Evolutionary conservation across 1,140 invertebrate genomes (phyloP).

Genomic region (Holcopasites calliopsidis): DNA sequence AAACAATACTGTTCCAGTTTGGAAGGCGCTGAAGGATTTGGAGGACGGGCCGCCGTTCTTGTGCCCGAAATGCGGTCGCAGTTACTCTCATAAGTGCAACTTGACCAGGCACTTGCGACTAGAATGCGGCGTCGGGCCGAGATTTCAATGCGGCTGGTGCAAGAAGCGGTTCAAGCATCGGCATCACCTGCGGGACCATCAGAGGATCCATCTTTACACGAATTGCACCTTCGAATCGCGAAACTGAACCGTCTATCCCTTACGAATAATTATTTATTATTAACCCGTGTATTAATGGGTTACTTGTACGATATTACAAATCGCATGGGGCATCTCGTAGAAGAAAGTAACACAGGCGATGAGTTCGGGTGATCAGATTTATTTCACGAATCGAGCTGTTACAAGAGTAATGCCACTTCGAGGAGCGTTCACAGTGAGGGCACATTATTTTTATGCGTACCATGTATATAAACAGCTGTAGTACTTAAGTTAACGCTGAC

Average conservation of each 20-base stretch:
- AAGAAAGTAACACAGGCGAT: background rate
- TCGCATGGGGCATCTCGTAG: background rate
- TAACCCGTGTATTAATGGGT: background rate
- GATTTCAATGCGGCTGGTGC: slow-evolving; percentile 79
- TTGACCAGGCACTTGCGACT: slow-evolving; percentile 77
- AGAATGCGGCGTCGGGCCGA: slow-evolving; percentile 81
- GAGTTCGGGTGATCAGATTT: background rate
- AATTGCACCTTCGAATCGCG: slow-evolving; percentile 47
- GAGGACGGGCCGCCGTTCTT: slow-evolving; percentile 63
- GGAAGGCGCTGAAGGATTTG: slow-evolving; percentile 50
- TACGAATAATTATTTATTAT: background rate
- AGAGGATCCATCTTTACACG: slow-evolving; percentile 62
- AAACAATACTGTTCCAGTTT: slow-evolving; percentile 65
- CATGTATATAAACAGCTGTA: background rate
- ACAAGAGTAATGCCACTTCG: slow-evolving; percentile 1
- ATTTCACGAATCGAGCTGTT: slow-evolving; percentile 3
- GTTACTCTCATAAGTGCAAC: slow-evolving; percentile 76
- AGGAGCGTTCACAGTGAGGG: slow-evolving; percentile 4
- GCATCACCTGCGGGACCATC: slow-evolving; percentile 75
- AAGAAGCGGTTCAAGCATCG: slow-evolving; percentile 79
- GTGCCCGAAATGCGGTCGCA: slow-evolving; percentile 76
- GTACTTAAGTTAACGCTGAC: background rate
- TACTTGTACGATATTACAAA: background rate
- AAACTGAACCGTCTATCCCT: slow-evolving; percentile 43
- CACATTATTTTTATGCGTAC: slow-evolving; percentile 40